Conservation (phyloP, 2,113 vertebrate species). For the Lepisosteus oculatus region DNA sequence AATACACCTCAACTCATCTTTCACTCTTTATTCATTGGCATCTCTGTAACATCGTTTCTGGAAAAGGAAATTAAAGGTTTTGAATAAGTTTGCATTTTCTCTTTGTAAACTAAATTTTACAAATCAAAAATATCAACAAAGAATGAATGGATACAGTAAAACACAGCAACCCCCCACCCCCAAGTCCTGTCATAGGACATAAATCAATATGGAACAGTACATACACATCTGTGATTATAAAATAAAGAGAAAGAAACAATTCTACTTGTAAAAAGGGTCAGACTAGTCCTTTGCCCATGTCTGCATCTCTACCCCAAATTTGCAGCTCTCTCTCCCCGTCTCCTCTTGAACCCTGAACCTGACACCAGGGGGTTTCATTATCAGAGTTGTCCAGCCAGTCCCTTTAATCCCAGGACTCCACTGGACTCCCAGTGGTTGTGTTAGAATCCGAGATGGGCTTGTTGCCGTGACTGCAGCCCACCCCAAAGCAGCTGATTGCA, state of each 20-base stretch:
- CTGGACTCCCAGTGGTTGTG: too few relatives aligned
- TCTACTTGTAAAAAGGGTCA: too few relatives aligned
- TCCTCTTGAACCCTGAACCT: too few relatives aligned
- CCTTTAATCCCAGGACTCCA: too few relatives aligned
- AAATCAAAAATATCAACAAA: constrained; percentile 36
- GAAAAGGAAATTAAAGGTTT: constrained; percentile 32
- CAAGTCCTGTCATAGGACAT: constrained; percentile 16
- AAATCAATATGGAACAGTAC: constrained; percentile 32
- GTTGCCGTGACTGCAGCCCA: too few relatives aligned
- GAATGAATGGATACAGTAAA: constrained; percentile 35
- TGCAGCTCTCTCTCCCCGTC: too few relatives aligned
- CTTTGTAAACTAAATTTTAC: constrained; percentile 47
- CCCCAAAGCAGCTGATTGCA: too few relatives aligned
- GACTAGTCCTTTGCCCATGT: too few relatives aligned
- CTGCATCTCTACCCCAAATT: too few relatives aligned
- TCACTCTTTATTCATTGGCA: constrained; percentile 32
- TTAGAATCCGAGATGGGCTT: too few relatives aligned
- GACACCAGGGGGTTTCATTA: too few relatives aligned
- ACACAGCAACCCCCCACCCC: constrained; percentile 16
- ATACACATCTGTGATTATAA: constrained; percentile 34
- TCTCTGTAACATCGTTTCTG: constrained; percentile 18
- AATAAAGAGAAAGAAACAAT: constrained; percentile 25
- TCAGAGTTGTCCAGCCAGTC: too few relatives aligned
- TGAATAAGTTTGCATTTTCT: not conserved
- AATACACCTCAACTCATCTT: constrained; percentile 28